These are phyloP conservation scores for Siniperca undulata DNA, from an alignment of 2,797 vertebrate species.

Conservation along the genomic window DNA sequence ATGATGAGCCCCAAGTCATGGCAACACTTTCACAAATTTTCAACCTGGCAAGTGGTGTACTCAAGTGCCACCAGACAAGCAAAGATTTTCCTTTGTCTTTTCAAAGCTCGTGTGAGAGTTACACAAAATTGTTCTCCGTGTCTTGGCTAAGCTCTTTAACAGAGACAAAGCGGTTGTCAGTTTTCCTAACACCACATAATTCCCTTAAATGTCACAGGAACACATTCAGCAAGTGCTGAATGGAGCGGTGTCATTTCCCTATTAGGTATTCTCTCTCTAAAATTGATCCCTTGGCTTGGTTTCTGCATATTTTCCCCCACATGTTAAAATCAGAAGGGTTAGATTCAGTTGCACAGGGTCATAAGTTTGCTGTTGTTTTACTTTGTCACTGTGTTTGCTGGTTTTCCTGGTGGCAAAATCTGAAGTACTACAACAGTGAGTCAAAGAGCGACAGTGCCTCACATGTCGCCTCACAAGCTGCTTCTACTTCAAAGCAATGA, in stretches of 20 bases:
- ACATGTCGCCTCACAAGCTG: not conserved
- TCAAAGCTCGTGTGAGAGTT: slow-evolving; percentile 37
- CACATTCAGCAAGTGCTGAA: slow-evolving; percentile 33
- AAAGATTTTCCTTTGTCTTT: slow-evolving; percentile 27
- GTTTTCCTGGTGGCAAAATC: slow-evolving; percentile 2
- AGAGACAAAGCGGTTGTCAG: slow-evolving; percentile 76
- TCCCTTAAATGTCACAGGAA: slow-evolving; percentile 75
- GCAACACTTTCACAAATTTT: slow-evolving; percentile 36
- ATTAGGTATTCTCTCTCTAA: slow-evolving; percentile 12
- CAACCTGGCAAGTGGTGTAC: slow-evolving; percentile 9
- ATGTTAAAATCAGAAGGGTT: slow-evolving; percentile 13
- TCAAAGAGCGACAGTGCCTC: slow-evolving; percentile 15
- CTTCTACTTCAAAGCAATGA: slow-evolving; percentile 11
- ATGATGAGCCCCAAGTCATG: slow-evolving; percentile 30
- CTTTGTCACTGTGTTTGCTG: slow-evolving; percentile 3
- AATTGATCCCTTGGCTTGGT: slow-evolving; percentile 6
- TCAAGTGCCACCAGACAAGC: slow-evolving; percentile 38
- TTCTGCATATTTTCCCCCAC: slow-evolving; percentile 2
- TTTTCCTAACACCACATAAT: slow-evolving; percentile 70
- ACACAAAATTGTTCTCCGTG: slow-evolving; percentile 34
- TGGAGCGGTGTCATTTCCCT: slow-evolving; percentile 20
- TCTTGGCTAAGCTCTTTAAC: slow-evolving; percentile 71
- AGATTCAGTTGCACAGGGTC: slow-evolving; percentile 1
- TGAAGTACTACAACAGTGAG: not conserved
- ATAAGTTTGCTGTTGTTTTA: not conserved